Base-by-base conservation (phyloP, 2,113 vertebrate genomes). In the Phyllostomus discolor region DNA sequence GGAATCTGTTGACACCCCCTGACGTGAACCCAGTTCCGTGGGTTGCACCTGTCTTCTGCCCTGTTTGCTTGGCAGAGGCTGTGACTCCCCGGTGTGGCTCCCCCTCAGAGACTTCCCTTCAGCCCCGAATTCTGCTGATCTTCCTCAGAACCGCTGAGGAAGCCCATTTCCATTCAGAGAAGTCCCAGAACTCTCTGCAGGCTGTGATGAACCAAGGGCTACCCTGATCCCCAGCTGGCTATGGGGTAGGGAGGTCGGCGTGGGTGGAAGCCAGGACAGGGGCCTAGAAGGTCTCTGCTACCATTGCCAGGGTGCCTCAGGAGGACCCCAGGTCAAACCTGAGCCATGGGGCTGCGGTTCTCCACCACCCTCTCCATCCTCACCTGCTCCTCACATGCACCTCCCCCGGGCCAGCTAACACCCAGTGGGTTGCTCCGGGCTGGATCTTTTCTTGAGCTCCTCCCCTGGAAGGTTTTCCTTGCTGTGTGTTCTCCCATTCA, bases 41-140 rank as follows among this genome's bases (percentile, higher is more conserved):
- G 48, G 87, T 38, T 38, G 50, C 14, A 28, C 70, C 31, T 87
- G 31, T 48, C 11, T 0, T 16, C 62, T 80, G 69, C 31, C 33
- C 2, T 10, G 72, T 33, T 57, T n/a, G 59, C 48, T 54, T 43
- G 33, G 80, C 7, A 35, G 11, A 62, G 82, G 33, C 78, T 6
- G 4, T 33, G 35, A 57, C 31, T 83, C 28, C 33, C 96, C 16
- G 75, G 12, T 24, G 59, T 79, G 79, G 12, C 2, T 75, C 41
- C 67, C 73, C 33, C 67, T 79, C 38, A 54, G 88, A 79, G 26
- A 88, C 46, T 85, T 64, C 50, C 59, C 62, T 88, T 69, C 17
- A 24, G 7, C 10, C 2, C 22, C 11, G 64, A 38, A 35, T 81
- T 67, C 81, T 92, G 78, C n/a, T 35, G n/a, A 28, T 85, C 96